Conservation (phyloP, 2,888 invertebrate genomes). For the Parnassius orleans region DNA sequence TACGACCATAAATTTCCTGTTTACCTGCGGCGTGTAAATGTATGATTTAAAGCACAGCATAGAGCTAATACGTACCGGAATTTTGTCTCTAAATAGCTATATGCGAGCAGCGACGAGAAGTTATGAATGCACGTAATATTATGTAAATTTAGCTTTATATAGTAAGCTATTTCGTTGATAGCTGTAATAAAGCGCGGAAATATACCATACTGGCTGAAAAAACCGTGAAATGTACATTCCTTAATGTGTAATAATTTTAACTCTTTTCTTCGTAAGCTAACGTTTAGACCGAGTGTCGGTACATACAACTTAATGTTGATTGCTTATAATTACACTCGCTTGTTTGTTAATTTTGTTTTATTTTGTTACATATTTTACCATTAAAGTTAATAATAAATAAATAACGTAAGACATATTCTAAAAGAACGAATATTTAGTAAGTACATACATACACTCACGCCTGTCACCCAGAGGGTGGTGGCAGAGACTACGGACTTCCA, state of each 20-base stretch:
- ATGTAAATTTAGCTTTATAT: slow-evolving; percentile 29
- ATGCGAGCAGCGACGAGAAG: slow-evolving; percentile 27
- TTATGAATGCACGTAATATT: slow-evolving; percentile 29
- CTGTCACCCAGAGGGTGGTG: too few species aligned
- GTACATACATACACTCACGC: too few species aligned
- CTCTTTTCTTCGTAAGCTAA: slow-evolving; percentile 6
- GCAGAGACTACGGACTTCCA: too few species aligned
- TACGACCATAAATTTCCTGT: slow-evolving; percentile 57
- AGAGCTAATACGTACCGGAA: slow-evolving; percentile 45
- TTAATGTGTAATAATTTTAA: slow-evolving; percentile 25
- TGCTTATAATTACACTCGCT: too few species aligned
- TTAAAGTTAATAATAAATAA: too few species aligned
- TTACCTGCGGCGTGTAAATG: slow-evolving; percentile 51
- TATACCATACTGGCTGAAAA: slow-evolving; percentile 27
- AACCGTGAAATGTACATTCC: slow-evolving; percentile 24
- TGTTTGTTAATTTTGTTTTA: too few species aligned
- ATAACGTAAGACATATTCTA: too few species aligned
- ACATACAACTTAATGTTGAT: too few species aligned
- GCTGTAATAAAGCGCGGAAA: slow-evolving; percentile 27
- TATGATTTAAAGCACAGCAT: slow-evolving; percentile 51
- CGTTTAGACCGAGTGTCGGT: neutral
- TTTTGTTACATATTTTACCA: too few species aligned
- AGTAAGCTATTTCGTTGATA: slow-evolving; percentile 29
- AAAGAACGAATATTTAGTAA: too few species aligned
- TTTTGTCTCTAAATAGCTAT: slow-evolving; percentile 39